A percentile compares a stretch with the other conserved stretches of the same genome.
phyloP scores from a whole-genome alignment of 1,140 invertebrate species.

The Neelides sp. region DNA sequence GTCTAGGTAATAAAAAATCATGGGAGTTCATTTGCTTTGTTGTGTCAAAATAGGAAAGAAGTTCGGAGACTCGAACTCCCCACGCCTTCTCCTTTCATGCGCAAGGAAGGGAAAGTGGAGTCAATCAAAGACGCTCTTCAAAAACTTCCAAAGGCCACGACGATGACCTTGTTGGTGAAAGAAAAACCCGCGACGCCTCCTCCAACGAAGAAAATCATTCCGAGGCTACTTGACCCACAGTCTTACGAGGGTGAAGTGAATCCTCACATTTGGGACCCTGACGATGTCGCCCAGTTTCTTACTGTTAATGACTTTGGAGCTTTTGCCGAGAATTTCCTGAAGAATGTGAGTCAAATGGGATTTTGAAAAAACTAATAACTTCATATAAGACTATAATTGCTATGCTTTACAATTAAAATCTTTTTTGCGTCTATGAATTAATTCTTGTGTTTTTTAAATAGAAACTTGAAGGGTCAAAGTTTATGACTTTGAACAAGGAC shows the following conservation, averaged over 20 bases:
- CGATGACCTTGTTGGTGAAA: too few relatives aligned
- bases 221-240: slow-evolving; percentile 12
- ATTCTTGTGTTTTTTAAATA: slow-evolving; percentile 36
- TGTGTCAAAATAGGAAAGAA: too few relatives aligned
- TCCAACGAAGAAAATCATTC: slow-evolving; percentile 9
- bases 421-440: slow-evolving; percentile 1
- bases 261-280: slow-evolving; percentile 62
- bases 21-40: too few relatives aligned
- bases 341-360: slow-evolving; percentile 42
- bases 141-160: too few relatives aligned
- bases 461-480: slow-evolving; percentile 63
- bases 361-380: neutral
- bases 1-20: too few relatives aligned
- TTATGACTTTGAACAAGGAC: slow-evolving; percentile 71
- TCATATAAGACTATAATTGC: neutral
- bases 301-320: slow-evolving; percentile 76
- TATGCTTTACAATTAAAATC: neutral
- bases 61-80: too few relatives aligned
- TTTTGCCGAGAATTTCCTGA: slow-evolving; percentile 71
- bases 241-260: slow-evolving; percentile 40
- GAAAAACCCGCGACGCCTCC: too few relatives aligned
- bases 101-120: too few relatives aligned
- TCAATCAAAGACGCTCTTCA: too few relatives aligned
- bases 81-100: too few relatives aligned
- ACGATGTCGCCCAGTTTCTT: slow-evolving; percentile 76